Base-by-base conservation (phyloP, 2,797 vertebrate species). In the Helarctos malayanus region DNA sequence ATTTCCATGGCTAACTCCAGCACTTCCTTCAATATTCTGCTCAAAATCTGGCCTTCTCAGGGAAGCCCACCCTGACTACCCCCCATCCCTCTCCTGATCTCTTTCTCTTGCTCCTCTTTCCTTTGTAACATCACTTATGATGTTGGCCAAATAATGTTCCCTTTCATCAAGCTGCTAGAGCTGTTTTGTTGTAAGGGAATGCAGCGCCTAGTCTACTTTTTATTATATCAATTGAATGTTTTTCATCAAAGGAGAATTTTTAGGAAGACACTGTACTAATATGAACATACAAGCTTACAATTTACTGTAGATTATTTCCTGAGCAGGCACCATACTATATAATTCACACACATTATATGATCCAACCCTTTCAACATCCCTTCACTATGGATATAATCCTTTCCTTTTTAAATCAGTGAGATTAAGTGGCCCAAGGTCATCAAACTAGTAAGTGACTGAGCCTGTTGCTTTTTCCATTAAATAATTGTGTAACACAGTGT, bases 241-340 rank as follows among this genome's bases (percentile, higher is more conserved):
- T 94, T 65, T 71, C 41, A 86, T 80, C 18, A 32, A 93, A 93
- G 38, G 19, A 94, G 23, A 87, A 73, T 75, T 71, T 95, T 80
- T 76, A 38, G 59, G 56, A 68, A 81, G 59, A 63, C 8, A 57
- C 1, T 56, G 2, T 21, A 73, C 29, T 56, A 73, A 82, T 47
- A 79, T 15, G 92, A 79, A 94, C 71, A n/a, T 3, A 15, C 5
- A 81, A 92, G 27, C 76, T 93, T 88, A 71, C 4, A 14, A 57
- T 68, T 59, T 95, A 57, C 21, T 71, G 14, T 10, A 0, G 63
- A 32, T 41, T 86, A 80, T 56, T 69, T 69, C 49, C 23, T 71
- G 19, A 90, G 49, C 35, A 94, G 71, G 41, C 32, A 41, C 47
- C 63, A 23, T n/a, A 41, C 10, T 76, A 19, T 63, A 6, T 29